A percentile compares a stretch with the other conserved stretches of the same genome.
Evolutionary conservation across 2,797 vertebrate species (phyloP).

Genomic region (Aldrovandia affinis): DNA sequence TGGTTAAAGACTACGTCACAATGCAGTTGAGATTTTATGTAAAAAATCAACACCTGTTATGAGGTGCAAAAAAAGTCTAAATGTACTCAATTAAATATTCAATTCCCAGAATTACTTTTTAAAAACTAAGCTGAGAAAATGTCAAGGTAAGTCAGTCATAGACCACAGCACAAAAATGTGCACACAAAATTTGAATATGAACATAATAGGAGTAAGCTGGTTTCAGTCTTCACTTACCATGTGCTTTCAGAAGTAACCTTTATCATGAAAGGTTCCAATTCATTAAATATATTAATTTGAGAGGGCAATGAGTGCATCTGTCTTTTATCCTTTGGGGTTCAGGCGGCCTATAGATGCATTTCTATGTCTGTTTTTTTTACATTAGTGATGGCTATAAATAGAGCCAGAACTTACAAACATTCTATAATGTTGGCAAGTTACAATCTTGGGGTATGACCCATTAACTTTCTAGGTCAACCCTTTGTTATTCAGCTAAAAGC

Average conservation of each 20-base stretch:
- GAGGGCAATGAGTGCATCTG: background rate
- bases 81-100: background rate
- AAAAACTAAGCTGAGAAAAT: background rate
- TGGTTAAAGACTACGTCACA: background rate
- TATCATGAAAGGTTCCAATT: background rate
- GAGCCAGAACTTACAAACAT: background rate
- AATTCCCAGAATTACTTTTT: background rate
- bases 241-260: background rate
- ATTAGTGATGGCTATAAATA: background rate
- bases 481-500: conserved; percentile 3
- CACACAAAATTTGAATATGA: background rate
- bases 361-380: background rate
- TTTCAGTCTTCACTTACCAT: background rate
- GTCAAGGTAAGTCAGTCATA: background rate
- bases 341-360: background rate
- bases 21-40: conserved; percentile 1
- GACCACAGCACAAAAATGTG: background rate
- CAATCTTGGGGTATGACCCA: background rate
- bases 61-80: too few species aligned
- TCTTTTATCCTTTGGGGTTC: background rate
- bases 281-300: background rate
- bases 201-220: too few species aligned
- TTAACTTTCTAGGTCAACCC: background rate
- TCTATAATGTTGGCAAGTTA: background rate
- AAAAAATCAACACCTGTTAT: background rate